phyloP scores from a whole-genome alignment of 2,797 vertebrate species.

The Phrynocephalus guinanensis region DNA sequence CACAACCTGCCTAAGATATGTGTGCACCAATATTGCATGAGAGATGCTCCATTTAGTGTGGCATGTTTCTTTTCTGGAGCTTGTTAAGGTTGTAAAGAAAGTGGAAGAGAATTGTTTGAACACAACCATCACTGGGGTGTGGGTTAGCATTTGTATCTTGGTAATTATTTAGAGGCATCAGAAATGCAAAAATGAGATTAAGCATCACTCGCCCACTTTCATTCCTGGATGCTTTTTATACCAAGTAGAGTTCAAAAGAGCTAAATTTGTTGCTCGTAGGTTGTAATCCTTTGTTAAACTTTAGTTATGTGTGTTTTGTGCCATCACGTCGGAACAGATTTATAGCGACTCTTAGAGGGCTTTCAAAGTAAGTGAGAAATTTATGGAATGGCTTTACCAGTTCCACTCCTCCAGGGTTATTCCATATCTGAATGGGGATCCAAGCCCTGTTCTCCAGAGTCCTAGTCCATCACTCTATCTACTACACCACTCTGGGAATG shows the following conservation, averaged over 20 bases:
- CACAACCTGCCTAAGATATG: conserved; percentile 62
- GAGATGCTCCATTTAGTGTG: not conserved
- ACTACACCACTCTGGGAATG: too few species aligned
- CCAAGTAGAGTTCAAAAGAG: conserved; percentile 72
- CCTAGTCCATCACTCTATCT: too few species aligned
- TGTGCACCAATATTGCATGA: not conserved
- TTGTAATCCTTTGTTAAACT: conserved; percentile 32
- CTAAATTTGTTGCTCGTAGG: conserved; percentile 56
- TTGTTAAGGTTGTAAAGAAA: not conserved
- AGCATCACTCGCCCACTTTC: not conserved
- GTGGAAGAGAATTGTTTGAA: not conserved
- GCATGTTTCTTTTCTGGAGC: not conserved
- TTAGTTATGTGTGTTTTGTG: not conserved
- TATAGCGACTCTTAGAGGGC: too few species aligned
- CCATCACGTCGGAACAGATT: too few species aligned
- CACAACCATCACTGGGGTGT: not conserved
- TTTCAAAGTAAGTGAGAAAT: too few species aligned
- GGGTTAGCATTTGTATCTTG: not conserved
- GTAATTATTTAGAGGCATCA: not conserved
- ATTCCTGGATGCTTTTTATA: conserved; percentile 64
- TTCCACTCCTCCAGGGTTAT: too few species aligned
- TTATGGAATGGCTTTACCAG: too few species aligned
- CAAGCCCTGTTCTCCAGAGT: too few species aligned
- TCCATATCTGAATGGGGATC: too few species aligned
- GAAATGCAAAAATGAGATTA: not conserved